These are phyloP conservation scores for Plectrocnemia conspersa DNA, from an alignment of 1,140 invertebrate genomes.

Conservation along the genomic window DNA sequence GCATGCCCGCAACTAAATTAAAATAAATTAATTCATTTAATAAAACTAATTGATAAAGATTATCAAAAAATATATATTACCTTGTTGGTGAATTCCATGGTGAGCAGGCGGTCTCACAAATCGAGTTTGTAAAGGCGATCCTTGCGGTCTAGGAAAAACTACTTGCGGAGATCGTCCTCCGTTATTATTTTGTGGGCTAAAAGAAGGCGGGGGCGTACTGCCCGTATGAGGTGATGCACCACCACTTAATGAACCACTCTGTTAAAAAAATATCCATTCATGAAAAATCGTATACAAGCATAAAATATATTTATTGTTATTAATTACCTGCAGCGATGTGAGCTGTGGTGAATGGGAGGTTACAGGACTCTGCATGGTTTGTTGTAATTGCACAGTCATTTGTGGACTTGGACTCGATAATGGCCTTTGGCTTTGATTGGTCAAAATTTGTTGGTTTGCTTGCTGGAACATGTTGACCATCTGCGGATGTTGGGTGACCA, in stretches of 20 bases:
- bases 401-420: slow-evolving; percentile 50
- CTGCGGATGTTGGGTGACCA: slow-evolving; percentile 46
- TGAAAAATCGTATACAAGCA: slow-evolving; percentile 12
- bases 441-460: slow-evolving; percentile 45
- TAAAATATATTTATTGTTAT: not conserved
- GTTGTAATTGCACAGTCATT: slow-evolving; percentile 45
- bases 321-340: slow-evolving; percentile 42
- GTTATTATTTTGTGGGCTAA: slow-evolving; percentile 25
- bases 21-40: slow-evolving; percentile 2
- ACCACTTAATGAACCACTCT: slow-evolving; percentile 43
- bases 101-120: slow-evolving; percentile 46
- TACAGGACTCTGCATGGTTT: slow-evolving; percentile 50
- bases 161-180: slow-evolving; percentile 36
- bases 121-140: slow-evolving; percentile 48
- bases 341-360: slow-evolving; percentile 49
- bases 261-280: slow-evolving; percentile 13
- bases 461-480: slow-evolving; percentile 45
- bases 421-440: slow-evolving; percentile 43
- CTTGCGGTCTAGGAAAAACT: slow-evolving; percentile 45
- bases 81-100: slow-evolving; percentile 47
- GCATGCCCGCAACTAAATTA: slow-evolving; percentile 41
- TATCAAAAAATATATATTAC: slow-evolving; percentile 31
- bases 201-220: slow-evolving; percentile 25
- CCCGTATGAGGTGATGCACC: slow-evolving; percentile 23
- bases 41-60: not conserved